Base-by-base conservation (phyloP, 2,113 vertebrate genomes). In the Epinephelus moara region DNA sequence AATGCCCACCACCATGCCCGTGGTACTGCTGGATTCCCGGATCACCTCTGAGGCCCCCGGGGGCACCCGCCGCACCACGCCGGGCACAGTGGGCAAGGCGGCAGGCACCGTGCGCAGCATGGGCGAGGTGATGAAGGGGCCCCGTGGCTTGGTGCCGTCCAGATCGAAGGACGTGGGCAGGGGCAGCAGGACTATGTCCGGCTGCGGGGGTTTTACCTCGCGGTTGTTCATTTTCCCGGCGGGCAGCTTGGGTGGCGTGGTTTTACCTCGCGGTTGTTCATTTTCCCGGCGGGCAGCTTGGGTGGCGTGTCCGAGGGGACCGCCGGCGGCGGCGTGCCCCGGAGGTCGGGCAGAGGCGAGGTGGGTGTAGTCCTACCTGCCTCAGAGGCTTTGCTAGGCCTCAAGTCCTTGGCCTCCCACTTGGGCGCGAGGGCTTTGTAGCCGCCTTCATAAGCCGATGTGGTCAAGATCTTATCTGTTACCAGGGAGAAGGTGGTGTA, bases 401-500 rank as follows among this genome's bases (percentile, higher is more conserved):
- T 99, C 97, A 98, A 99, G 97, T 99, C 97, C 96, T 99, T 99
- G 96, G 96, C 95, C 95, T 99, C 98, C 98, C 98, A 99, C 96
- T 99, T 98, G 95, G 98, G 98, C 88, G 97, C 97, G 94, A 98
- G 97, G 94, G 97, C 97, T 97, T 99, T 99, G 98, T 97, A 98
- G 97, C 98, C 97, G 96, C 98, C 98, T 97, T 99, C 98, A 96
- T 98, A 99, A 96, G 98, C 96, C 95, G 98, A 99, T 95, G 98
- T 98, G 96, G 98, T 98, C 98, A 98, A 97, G 97, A 97, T 98
- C 96, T 99, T 99, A 99, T 99, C 98, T 99, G 98, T 99, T 99
- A 99, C 98, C 98, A 99, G 97, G 98, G 98, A 99, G 97, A 99
- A 98, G 97, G 98, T 98, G 97, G 97, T 99, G 97, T 99, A 98